Evolutionary conservation across 2,888 invertebrate genomes (phyloP), one percentile per base, ranked within the genome.

Genomic region (Baronia brevicornis): DNA sequence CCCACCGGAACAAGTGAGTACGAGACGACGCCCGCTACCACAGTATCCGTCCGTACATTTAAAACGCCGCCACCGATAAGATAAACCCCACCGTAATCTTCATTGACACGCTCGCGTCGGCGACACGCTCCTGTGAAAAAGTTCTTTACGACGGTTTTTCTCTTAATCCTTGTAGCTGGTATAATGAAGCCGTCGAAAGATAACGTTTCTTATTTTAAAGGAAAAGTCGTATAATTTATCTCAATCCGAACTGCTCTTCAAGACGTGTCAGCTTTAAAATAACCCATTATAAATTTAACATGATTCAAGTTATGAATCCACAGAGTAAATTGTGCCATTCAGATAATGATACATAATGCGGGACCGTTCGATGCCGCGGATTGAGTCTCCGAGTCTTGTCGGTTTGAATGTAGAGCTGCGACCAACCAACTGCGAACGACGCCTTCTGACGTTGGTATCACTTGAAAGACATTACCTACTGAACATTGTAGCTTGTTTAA

Each of bases 321-420:
- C 37, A 54, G 54, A 67, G 68, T 63, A 75, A 77, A 75, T 77
- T 73, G 70, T 77, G 68, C 74, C 72, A 78, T 80, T 79, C 67
- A 60, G 64, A 67, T 79, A 80, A 80, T 80, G 74, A 77, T 60
- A 69, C 70, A 64, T 79, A 80, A 82, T 80, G 69, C 67, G 63
- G 62, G 71, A 45, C 60, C 58, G 57, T 55, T 65, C 61, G 64
- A 68, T 65, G 61, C 51, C 48, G 56, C 58, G 60, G n/a, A n/a
- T n/a, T n/a, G n/a, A n/a, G n/a, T n/a, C n/a, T n/a, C n/a, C n/a
- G n/a, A n/a, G n/a, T n/a, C n/a, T n/a, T n/a, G n/a, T n/a, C n/a
- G n/a, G n/a, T n/a, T n/a, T n/a, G n/a, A n/a, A n/a, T n/a, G n/a
- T n/a, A n/a, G n/a, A n/a, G n/a, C n/a, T n/a, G n/a, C n/a, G n/a